These are phyloP conservation scores for Amblyraja radiata DNA, from an alignment of 2,797 vertebrate species.

Conservation along the genomic window DNA sequence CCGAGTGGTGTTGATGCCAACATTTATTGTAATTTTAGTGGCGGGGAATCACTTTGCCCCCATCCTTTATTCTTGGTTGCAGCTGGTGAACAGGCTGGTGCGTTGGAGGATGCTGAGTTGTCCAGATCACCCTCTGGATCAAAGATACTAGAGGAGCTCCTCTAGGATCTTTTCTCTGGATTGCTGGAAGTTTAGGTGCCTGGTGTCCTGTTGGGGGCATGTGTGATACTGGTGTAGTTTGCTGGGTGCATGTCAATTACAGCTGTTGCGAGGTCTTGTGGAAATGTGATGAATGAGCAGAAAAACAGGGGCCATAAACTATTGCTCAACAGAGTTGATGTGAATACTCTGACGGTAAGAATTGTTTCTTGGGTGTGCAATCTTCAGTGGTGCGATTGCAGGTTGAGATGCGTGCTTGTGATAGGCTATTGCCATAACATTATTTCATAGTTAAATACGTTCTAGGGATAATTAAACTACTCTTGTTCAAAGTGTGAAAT, in stretches of 20 bases:
- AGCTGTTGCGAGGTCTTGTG: not conserved
- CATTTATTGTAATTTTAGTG: not conserved
- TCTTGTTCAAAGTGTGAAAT: not conserved
- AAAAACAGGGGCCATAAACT: not conserved
- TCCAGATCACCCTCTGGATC: not conserved
- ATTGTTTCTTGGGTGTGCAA: not conserved
- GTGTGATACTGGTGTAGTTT: not conserved
- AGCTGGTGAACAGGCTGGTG: not conserved
- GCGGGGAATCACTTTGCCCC: not conserved
- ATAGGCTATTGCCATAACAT: not conserved
- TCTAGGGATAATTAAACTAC: not conserved
- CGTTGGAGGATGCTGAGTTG: not conserved
- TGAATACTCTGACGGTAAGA: not conserved
- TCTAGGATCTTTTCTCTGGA: not conserved
- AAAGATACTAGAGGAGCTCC: no score
- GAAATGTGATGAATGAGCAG: not conserved
- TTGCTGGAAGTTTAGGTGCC: not conserved
- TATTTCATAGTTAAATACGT: not conserved
- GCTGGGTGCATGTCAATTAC: not conserved
- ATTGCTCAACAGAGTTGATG: not conserved
- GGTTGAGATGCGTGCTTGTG: no score
- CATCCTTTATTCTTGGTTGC: not conserved
- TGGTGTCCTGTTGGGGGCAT: not conserved
- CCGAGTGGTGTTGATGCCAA: not conserved
- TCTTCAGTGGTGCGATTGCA: not conserved